These are phyloP conservation scores for Eumacrocentrus americanus DNA, from an alignment of 2,888 invertebrate species.

Conservation along the genomic window DNA sequence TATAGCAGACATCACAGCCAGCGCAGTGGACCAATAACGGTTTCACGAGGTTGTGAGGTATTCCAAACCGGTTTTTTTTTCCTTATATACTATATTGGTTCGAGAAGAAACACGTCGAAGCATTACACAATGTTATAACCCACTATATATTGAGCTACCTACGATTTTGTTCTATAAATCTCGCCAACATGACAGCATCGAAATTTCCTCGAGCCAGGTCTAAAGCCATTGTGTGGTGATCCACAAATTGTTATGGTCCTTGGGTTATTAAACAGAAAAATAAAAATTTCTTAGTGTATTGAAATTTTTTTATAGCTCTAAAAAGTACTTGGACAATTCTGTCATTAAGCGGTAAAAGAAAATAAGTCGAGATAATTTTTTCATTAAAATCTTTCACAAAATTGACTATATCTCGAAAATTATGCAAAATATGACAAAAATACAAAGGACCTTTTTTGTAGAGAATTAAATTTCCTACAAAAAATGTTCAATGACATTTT, in stretches of 20 bases:
- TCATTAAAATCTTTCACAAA: too few relatives aligned
- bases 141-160: slow-evolving; percentile 16
- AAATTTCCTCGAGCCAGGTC: slow-evolving; percentile 13
- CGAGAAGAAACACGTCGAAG: slow-evolving; percentile 19
- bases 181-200: slow-evolving; percentile 16
- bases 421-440: too few relatives aligned
- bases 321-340: too few relatives aligned
- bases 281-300: background rate
- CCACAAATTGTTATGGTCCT: background rate
- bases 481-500: too few relatives aligned
- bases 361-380: too few relatives aligned
- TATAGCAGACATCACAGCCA: slow-evolving; percentile 24
- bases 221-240: slow-evolving; percentile 1
- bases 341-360: too few relatives aligned
- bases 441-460: too few relatives aligned
- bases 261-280: background rate
- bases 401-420: too few relatives aligned
- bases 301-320: background rate
- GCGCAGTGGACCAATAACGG: slow-evolving; percentile 32
- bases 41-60: slow-evolving; percentile 27
- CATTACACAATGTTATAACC: slow-evolving; percentile 23
- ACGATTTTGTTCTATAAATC: slow-evolving; percentile 23
- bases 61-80: slow-evolving; percentile 25
- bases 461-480: too few relatives aligned
- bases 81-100: slow-evolving; percentile 8